Evolutionary conservation across 1,140 invertebrate species (phyloP), one percentile per base, ranked within the genome.

Genomic region (Lordiphosa clarofinis): DNA sequence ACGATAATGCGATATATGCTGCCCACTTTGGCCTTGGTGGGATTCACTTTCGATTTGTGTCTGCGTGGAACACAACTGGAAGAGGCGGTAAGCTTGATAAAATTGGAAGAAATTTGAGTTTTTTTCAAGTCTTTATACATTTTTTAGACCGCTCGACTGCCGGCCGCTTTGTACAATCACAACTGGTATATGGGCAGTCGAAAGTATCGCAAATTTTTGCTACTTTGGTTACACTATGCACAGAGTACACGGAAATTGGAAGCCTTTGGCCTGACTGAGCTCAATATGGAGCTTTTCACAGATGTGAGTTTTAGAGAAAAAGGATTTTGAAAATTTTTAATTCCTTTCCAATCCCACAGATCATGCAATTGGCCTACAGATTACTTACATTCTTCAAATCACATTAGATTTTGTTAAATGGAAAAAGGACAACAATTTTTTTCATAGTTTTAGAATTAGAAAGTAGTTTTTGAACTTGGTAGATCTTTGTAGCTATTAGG

Each of bases 321-420:
- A 24, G 4, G 1, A 24, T 0, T 5, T 15, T 15, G 4, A 24
- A 24, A 19, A 24, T 1, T 4, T 24, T 24, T 24, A 24, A 24
- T 24, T 24, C 1, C 6, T 5, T 24, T 24, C 21, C 5, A 5
- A 24, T 24, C 6, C 21, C 21, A 24, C 21, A 24, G 75, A 75
- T 81, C 4, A 60, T 81, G 76, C 72, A 81, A 44, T 24, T 81
- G 15, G 56, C 78, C 31, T 81, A 82, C 3, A 59, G 49, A 35
- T 67, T 81, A n/a, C 76, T 81, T 1, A 57, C 76, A 2, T 81
- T 81, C 12, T 72, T 81, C 1, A 81, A 75, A 36, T 82, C 76
- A 3, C 47, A 58, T 31, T 67, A 57, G 33, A 48, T 19, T 19
- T 19, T 19, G 19, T 1, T 3, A 19, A 19, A 19, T 19, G 19